Evolutionary conservation across 2,113 vertebrate genomes (phyloP).

Genomic region (Ictidomys tridecemlineatus): DNA sequence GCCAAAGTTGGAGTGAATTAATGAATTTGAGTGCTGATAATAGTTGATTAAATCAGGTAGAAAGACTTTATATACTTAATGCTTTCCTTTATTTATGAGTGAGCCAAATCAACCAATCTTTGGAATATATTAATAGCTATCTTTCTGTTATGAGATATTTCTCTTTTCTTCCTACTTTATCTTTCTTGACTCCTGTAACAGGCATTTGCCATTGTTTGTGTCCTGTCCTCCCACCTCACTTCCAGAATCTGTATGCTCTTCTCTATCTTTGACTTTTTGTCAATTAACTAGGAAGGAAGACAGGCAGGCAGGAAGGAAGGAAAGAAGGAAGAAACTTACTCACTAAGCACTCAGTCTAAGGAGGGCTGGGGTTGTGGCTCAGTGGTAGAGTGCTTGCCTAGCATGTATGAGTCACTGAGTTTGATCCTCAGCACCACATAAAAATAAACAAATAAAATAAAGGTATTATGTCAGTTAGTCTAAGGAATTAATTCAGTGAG

Average conservation of each 20-base stretch:
- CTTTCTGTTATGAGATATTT: neutral
- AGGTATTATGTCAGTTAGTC: too few species aligned
- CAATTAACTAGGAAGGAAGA: neutral
- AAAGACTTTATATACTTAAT: neutral
- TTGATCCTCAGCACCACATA: too few species aligned
- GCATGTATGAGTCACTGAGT: too few species aligned
- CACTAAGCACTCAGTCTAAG: too few species aligned
- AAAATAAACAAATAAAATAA: too few species aligned
- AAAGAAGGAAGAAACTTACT: neutral
- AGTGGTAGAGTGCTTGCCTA: too few species aligned
- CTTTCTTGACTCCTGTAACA: neutral
- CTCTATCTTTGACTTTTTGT: neutral
- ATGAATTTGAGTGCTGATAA: neutral
- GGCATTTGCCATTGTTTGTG: neutral
- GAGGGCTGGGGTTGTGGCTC: too few species aligned
- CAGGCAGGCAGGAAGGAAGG: too few species aligned
- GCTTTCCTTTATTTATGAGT: neutral
- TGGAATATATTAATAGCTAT: conserved; percentile 5
- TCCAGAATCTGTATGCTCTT: neutral
- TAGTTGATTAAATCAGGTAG: neutral
- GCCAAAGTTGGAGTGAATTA: neutral
- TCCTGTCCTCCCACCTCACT: neutral
- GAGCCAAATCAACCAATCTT: neutral
- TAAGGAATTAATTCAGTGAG: neutral
- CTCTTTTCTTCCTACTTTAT: neutral